These are phyloP conservation scores for Colossoma macropomum DNA, from an alignment of 2,113 vertebrate species.

Conservation along the genomic window DNA sequence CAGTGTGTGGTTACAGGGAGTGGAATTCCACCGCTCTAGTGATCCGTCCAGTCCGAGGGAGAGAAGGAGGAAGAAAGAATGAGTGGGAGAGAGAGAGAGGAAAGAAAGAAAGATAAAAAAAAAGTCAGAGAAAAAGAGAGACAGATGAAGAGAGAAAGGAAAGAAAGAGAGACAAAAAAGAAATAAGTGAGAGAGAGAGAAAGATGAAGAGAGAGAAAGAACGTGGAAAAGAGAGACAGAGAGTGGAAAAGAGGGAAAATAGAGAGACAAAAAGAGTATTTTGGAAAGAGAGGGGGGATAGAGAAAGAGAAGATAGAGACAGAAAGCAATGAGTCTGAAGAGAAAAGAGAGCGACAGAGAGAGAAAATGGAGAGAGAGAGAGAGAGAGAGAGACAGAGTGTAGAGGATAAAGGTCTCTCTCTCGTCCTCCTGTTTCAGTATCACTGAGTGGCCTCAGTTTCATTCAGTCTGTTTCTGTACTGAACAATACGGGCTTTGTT, in stretches of 20 bases:
- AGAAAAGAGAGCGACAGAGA: background rate
- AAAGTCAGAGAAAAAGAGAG: background rate
- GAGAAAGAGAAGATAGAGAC: background rate
- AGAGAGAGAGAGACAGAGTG: background rate
- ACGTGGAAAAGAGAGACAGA: background rate
- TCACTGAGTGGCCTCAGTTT: slow-evolving; percentile 15
- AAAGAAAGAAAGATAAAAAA: background rate
- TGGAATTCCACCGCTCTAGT: background rate
- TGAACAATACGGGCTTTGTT: slow-evolving; percentile 52
- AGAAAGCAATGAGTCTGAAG: background rate
- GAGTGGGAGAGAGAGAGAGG: background rate
- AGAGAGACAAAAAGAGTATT: background rate
- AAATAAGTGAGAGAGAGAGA: background rate
- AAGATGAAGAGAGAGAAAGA: background rate
- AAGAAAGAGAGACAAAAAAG: background rate
- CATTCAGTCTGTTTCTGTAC: slow-evolving; percentile 38
- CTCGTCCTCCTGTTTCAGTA: slow-evolving; percentile 24
- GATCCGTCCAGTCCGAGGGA: background rate
- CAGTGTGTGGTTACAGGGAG: background rate
- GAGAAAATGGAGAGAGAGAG: background rate
- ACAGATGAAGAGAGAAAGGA: background rate
- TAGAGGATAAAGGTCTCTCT: background rate
- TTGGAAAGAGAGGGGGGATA: background rate
- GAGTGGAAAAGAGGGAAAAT: background rate
- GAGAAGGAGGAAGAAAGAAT: background rate